Base-by-base conservation (phyloP, 2,888 invertebrate species). In the Bugula neritina region DNA sequence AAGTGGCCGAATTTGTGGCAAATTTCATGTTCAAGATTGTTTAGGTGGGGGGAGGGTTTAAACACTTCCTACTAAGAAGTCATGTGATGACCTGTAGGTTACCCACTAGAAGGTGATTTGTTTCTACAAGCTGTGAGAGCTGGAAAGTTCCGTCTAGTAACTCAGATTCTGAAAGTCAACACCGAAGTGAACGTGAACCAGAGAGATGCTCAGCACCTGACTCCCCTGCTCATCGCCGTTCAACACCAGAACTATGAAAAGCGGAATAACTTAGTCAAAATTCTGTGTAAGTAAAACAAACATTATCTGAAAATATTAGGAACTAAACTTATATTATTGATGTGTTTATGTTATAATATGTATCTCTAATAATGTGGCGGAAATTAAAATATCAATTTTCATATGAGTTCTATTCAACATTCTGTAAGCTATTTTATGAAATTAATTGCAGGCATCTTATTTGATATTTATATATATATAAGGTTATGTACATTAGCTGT, bases 91-190 rank as follows among this genome's bases (percentile, higher is more conserved):
- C 23, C n/a, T 57, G n/a, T 57, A 57, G 63, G 63, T 31, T 63
- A 63, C 63, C 63, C 63, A 13, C 21, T 63, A 31, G 63, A 63
- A 31, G 63, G 31, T 10, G 63, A 63, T 31, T 31, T 63, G 5
- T 63, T 63, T n/a, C 63, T 63, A 34, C 63, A 63, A 31, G 63
- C 63, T 2, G 63, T 63, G 29, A 27, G 63, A 27, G 63, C 63
- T 10, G 63, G 63, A 25, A 63, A 63, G 31, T 63, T 31, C n/a
- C 63, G 63, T 63, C 63, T 63, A 10, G 63, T 63, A 2, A 63
- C 63, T 25, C 63, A 63, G 63, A 34, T 63, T 25, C 31, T 63
- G 29, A 63, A 63, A 13, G 27, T 63, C 17, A 21, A 63, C 34
- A 2, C 31, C 2, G 63, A 63, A 13, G 5, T 63, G 17, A 31